phyloP scores from a whole-genome alignment of 2,113 vertebrate species.

The Rhipidura dahli region DNA sequence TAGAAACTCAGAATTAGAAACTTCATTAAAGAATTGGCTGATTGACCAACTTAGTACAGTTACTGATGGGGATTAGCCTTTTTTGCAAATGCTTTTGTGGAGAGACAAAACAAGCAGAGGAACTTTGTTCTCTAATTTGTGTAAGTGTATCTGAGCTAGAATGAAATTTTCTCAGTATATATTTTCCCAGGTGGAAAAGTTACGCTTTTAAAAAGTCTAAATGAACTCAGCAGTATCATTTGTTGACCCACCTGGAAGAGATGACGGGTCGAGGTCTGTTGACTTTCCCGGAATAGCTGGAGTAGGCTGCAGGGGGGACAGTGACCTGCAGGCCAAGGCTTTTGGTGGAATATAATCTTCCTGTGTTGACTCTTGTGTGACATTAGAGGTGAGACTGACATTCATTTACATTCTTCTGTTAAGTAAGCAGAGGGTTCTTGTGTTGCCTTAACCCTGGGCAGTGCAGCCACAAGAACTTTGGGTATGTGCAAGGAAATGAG shows the following conservation, averaged over 20 bases:
- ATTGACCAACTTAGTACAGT: neutral
- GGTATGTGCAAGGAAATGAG: neutral
- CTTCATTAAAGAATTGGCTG: conserved; percentile 19
- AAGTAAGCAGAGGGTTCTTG: neutral
- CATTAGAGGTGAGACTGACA: conserved; percentile 43
- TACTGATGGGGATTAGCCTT: neutral
- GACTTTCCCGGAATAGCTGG: conserved; percentile 30
- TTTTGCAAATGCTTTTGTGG: neutral
- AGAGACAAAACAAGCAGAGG: neutral
- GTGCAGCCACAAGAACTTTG: neutral
- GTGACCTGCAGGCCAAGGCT: conserved; percentile 66
- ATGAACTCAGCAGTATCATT: conserved; percentile 44
- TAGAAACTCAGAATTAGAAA: conserved; percentile 26
- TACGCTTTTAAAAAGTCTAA: conserved; percentile 39
- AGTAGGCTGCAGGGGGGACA: neutral
- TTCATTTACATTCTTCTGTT: conserved; percentile 23
- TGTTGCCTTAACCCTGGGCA: neutral
- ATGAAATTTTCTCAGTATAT: conserved; percentile 43
- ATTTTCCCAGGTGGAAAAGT: conserved; percentile 61
- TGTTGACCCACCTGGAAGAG: conserved; percentile 63
- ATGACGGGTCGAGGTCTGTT: conserved; percentile 19
- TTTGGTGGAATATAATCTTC: conserved; percentile 67
- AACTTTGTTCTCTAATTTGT: neutral
- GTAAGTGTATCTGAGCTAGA: neutral
- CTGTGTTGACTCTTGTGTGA: conserved; percentile 62